phyloP scores from a whole-genome alignment of 2,113 vertebrate genomes.

The Pomatostomus ruficeps region DNA sequence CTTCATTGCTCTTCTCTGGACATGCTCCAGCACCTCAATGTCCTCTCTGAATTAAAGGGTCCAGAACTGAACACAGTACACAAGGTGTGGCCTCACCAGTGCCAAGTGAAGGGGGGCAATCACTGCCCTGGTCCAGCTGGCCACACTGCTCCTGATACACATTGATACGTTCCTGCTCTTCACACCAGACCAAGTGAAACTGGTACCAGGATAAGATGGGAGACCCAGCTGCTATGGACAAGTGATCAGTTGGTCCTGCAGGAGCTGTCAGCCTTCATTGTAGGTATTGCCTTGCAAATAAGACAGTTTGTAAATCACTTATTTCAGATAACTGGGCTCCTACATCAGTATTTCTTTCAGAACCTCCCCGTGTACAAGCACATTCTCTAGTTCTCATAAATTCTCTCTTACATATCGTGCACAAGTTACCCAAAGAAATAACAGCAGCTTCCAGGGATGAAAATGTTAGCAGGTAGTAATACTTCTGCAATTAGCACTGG shows the following conservation, averaged over 20 bases:
- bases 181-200: not conserved
- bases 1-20: not conserved
- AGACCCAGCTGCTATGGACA: not conserved
- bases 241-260: not conserved
- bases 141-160: too few relatives aligned
- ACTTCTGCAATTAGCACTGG: not conserved
- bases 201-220: not conserved
- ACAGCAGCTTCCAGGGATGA: not conserved
- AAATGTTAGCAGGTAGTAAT: not conserved
- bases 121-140: not conserved
- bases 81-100: not conserved
- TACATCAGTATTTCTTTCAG: not conserved
- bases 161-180: not conserved
- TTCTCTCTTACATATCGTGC: not conserved
- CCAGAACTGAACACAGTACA: not conserved
- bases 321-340: not conserved
- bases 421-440: not conserved
- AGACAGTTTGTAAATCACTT: not conserved
- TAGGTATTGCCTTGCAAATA: not conserved
- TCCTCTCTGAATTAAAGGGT: not conserved
- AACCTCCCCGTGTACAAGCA: not conserved
- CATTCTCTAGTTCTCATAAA: not conserved
- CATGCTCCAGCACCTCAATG: too few relatives aligned
- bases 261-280: not conserved
- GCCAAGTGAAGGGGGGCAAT: accelerated